Evolutionary conservation across 2,113 vertebrate species (phyloP), one percentile per base, ranked within the genome.

Genomic region (Myrmecophaga tridactyla): DNA sequence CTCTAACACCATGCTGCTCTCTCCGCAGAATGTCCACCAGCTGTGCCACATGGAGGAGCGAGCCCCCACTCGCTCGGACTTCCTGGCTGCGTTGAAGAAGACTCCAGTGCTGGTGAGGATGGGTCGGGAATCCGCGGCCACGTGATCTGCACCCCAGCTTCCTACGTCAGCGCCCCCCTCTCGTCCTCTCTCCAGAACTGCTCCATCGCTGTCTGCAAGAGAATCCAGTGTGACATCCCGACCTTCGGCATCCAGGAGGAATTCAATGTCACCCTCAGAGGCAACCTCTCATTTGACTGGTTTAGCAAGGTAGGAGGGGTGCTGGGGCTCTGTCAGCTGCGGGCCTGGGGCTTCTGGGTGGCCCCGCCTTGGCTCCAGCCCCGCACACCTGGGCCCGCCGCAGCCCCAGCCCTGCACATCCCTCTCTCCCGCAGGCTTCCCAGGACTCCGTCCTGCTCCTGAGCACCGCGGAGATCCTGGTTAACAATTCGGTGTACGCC

Each of bases 281-380:
- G 98, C 43, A 98, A 98, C 73, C 95, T 99, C 4, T 98, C 97
- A 2, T 99, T 99, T 75, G 69, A 76, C 29, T 99, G 99, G 99
- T 97, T 98, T 46, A 96, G 98, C 72, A 97, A 99, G 98, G 99
- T 99, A 97, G 13, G 88, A 5, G 56, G n/a, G 62, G 41, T 21
- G 12, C 62, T 4, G 25, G 41, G 81, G 62, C 36, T 60, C n/a
- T 1, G 27, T 11, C 0, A 51, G 43, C 34, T 39, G 2, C 43
- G n/a, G 31, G 3, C 0, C 0, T 0, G 34, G 3, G 3, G 2
- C 62, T 34, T 34, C 73, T 4, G 70, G 20, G n/a, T n/a, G n/a
- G n/a, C n/a, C 13, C 20, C 29, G n/a, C 29, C 23, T 1, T 0
- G 2, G 48, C 20, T 80, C 31, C n/a, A 89, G 21, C 13, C n/a